These are phyloP conservation scores for Solenopsis fugax DNA, from an alignment of 1,140 invertebrate genomes.

Conservation along the genomic window DNA sequence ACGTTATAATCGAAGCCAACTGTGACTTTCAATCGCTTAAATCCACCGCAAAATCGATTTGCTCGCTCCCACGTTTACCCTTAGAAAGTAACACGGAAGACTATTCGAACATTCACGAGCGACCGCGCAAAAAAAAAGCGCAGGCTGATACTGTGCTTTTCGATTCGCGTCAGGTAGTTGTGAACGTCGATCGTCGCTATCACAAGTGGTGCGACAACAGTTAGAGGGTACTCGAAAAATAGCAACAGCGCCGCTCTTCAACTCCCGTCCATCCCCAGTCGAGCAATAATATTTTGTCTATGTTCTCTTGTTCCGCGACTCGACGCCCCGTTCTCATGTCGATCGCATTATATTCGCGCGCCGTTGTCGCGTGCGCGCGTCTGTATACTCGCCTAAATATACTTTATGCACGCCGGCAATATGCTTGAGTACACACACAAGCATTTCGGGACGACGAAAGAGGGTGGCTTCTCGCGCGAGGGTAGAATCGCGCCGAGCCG, in stretches of 20 bases:
- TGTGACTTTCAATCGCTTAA: constrained; percentile 45
- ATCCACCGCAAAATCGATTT: constrained; percentile 53
- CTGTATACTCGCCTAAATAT: constrained; percentile 59
- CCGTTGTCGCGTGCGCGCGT: constrained; percentile 13
- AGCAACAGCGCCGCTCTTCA: constrained; percentile 33
- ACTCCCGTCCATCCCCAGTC: not conserved
- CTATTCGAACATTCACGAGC: constrained; percentile 23
- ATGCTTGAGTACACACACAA: constrained; percentile 63
- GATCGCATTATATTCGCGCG: constrained; percentile 56
- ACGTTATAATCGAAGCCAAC: constrained; percentile 37
- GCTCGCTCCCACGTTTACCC: constrained; percentile 6
- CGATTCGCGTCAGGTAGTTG: constrained; percentile 32
- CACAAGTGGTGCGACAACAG: constrained; percentile 48
- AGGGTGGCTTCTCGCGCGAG: constrained; percentile 11
- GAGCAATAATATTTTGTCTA: constrained; percentile 72
- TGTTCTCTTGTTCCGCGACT: constrained; percentile 52
- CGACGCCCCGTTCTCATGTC: constrained; percentile 30
- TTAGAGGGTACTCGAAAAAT: constrained; percentile 62
- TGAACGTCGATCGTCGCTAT: not conserved
- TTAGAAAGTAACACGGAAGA: constrained; percentile 30
- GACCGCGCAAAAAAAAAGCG: constrained; percentile 21
- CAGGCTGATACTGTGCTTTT: constrained; percentile 36
- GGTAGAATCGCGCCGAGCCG: not conserved
- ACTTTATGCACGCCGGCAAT: constrained; percentile 67
- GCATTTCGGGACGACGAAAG: not conserved